Evolutionary conservation across 2,113 vertebrate genomes (phyloP).

Genomic region (Brachyistius frenatus): DNA sequence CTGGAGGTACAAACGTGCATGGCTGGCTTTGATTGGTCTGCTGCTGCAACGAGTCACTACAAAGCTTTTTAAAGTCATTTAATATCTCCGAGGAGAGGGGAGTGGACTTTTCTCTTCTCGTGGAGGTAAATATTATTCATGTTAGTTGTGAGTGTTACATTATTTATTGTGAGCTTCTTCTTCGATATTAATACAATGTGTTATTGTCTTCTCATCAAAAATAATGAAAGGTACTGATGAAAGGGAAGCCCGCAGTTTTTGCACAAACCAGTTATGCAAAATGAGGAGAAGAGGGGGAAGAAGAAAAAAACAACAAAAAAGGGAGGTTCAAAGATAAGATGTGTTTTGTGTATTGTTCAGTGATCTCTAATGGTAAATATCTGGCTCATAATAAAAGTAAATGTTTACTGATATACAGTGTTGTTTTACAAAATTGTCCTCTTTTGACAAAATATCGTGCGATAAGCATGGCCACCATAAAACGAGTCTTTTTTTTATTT

Average conservation of each 20-base stretch:
- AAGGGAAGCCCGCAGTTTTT: not conserved
- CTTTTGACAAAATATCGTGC: too few species aligned
- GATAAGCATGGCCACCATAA: too few species aligned
- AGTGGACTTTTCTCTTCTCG: not conserved
- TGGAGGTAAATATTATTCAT: not conserved
- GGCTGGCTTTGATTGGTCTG: constrained; percentile 54
- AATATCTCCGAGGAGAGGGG: constrained; percentile 10
- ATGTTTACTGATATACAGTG: not conserved
- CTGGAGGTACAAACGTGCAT: constrained; percentile 42
- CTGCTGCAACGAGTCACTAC: constrained; percentile 28
- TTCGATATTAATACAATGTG: not conserved
- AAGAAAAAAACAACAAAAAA: not conserved
- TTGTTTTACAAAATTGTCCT: too few species aligned
- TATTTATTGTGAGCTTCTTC: not conserved
- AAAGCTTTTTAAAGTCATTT: constrained; percentile 49
- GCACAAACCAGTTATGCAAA: not conserved
- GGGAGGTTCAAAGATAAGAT: constrained; percentile 4
- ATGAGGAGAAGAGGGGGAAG: not conserved
- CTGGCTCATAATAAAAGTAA: not conserved
- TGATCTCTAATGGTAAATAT: constrained; percentile 23
- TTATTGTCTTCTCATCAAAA: not conserved
- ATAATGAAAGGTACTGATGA: not conserved
- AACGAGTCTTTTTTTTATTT: too few species aligned
- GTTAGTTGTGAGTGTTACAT: not conserved
- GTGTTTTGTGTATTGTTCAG: not conserved